A percentile compares a stretch with the other conserved stretches of the same genome.
phyloP scores from a whole-genome alignment of 2,797 vertebrate species.

The Myripristis murdjan region DNA sequence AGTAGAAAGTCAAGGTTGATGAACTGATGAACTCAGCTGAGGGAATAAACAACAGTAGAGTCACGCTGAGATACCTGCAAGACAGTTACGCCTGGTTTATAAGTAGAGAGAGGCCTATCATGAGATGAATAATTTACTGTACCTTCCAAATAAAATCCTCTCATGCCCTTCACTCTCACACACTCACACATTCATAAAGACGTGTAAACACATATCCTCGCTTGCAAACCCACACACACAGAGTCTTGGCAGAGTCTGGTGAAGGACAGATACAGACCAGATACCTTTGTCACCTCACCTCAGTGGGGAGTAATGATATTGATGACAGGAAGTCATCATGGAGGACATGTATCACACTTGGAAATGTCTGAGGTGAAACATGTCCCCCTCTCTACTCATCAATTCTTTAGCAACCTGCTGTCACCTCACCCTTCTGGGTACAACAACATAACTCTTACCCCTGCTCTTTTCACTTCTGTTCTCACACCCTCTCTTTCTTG shows the following conservation, averaged over 20 bases:
- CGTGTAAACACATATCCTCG: background rate
- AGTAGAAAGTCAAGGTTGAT: conserved; percentile 20
- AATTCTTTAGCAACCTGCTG: conserved; percentile 84
- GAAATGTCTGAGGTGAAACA: conserved; percentile 82
- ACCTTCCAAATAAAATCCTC: conserved; percentile 51
- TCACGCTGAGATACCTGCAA: conserved; percentile 30
- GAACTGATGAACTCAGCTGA: conserved; percentile 26
- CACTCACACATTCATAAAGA: conserved; percentile 24
- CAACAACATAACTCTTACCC: conserved; percentile 40
- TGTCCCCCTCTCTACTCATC: conserved; percentile 81
- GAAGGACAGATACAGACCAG: conserved; percentile 45
- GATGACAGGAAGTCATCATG: conserved; percentile 82
- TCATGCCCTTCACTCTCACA: conserved; percentile 56
- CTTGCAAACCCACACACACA: conserved; percentile 27
- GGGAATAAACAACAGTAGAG: conserved; percentile 41
- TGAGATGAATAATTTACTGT: conserved; percentile 64
- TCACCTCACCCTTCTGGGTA: conserved; percentile 64
- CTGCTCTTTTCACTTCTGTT: conserved; percentile 29
- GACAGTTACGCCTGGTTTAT: conserved; percentile 51
- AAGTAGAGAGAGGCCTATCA: conserved; percentile 41
- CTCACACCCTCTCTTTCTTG: conserved; percentile 2
- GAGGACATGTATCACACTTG: conserved; percentile 83
- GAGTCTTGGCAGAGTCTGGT: conserved; percentile 42
- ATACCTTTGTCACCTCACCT: conserved; percentile 76
- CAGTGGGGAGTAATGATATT: conserved; percentile 80